These are phyloP conservation scores for Engraulis encrasicolus DNA, from an alignment of 2,113 vertebrate genomes.

Conservation along the genomic window DNA sequence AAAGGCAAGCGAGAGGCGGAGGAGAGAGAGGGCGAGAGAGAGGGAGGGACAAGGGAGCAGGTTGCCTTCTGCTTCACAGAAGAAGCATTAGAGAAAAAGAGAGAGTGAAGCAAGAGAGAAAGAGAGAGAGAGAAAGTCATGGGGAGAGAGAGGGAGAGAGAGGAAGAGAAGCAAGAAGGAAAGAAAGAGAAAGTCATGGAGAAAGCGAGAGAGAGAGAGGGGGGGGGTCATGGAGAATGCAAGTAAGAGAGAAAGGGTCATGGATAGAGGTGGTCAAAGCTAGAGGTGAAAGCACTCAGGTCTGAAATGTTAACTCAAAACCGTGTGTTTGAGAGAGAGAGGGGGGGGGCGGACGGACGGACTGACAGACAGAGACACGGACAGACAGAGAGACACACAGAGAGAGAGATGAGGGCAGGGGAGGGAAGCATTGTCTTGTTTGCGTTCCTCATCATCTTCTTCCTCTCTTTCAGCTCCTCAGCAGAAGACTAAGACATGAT, in stretches of 20 bases:
- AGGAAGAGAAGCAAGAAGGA: background rate
- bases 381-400: background rate
- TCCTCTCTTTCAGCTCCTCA: background rate
- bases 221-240: background rate
- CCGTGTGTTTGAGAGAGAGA: background rate
- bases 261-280: too few species aligned
- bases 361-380: slow-evolving; percentile 15
- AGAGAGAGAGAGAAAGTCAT: background rate
- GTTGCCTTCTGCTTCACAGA: slow-evolving; percentile 28
- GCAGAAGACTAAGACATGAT: slow-evolving; percentile 8
- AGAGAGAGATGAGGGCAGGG: slow-evolving; percentile 17
- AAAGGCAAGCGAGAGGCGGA: background rate
- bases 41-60: background rate
- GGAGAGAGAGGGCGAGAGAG: background rate
- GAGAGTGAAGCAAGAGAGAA: too few species aligned
- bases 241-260: background rate
- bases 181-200: background rate
- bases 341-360: too few species aligned
- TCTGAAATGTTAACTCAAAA: slow-evolving; percentile 10
- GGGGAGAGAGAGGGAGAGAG: background rate
- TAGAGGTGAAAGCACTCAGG: background rate
- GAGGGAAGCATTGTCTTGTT: background rate
- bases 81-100: slow-evolving; percentile 44
- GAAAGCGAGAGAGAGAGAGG: background rate
- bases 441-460: background rate